A percentile compares a stretch with the other conserved stretches of the same genome.
Conservation (phyloP, 64 coral and sea anemone genomes). For the Actinia equina region DNA sequence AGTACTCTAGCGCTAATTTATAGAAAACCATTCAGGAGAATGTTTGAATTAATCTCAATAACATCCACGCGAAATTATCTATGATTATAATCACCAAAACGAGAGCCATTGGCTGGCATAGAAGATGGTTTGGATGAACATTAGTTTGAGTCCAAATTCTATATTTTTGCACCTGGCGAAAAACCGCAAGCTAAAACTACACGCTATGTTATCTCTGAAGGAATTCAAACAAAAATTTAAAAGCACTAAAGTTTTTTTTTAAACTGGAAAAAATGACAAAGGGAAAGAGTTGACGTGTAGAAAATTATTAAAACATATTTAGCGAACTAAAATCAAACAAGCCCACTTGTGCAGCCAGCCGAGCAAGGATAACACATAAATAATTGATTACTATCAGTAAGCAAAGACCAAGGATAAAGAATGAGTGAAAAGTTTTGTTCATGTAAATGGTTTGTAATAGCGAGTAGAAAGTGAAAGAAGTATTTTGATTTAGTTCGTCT, state of each 20-base stretch:
- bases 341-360: not conserved
- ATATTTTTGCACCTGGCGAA: not conserved
- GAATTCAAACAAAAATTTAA: not conserved
- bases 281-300: not conserved
- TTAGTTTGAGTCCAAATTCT: not conserved
- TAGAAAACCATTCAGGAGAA: not conserved
- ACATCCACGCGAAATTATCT: not conserved
- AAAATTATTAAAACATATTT: not conserved
- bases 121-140: not conserved
- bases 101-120: not conserved
- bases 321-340: conserved; percentile 17
- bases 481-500: not conserved
- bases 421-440: not conserved
- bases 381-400: conserved; percentile 20
- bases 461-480: not conserved
- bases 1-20: not conserved
- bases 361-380: not conserved
- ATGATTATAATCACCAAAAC: not conserved
- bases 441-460: not conserved
- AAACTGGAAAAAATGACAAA: not conserved
- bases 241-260: not conserved
- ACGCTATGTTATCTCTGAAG: not conserved
- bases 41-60: not conserved
- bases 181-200: not conserved
- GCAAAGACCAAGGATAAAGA: not conserved